phyloP scores from a whole-genome alignment of 2,888 invertebrate species.

The Euzophera pinguis region DNA sequence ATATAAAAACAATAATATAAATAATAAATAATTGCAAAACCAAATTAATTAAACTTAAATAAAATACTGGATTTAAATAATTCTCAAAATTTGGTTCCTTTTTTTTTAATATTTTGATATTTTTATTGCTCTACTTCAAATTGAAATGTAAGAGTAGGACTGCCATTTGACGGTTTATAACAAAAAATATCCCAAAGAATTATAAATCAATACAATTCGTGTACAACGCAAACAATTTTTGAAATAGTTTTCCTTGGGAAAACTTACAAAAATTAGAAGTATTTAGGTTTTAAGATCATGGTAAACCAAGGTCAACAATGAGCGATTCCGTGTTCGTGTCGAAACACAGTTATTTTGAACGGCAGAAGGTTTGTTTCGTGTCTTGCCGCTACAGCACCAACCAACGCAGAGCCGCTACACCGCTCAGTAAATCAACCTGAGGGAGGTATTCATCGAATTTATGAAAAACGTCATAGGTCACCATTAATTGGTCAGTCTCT shows the following conservation, averaged over 20 bases:
- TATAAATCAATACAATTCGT: no score
- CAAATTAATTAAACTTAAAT: no score
- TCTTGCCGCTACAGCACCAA: slow-evolving; percentile 50
- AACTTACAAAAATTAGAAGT: slow-evolving; percentile 11
- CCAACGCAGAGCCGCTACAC: slow-evolving; percentile 24
- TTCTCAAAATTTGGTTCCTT: no score
- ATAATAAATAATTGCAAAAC: no score
- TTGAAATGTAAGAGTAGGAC: no score
- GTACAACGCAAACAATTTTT: background rate
- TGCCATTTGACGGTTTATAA: no score
- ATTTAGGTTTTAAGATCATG: slow-evolving; percentile 25
- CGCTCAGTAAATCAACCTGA: slow-evolving; percentile 22
- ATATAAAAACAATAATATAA: no score
- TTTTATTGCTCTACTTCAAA: no score
- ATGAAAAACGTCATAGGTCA: slow-evolving; percentile 46
- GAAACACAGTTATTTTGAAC: slow-evolving; percentile 57
- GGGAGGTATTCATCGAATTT: slow-evolving; percentile 21
- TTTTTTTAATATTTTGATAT: no score
- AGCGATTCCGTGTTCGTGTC: slow-evolving; percentile 50
- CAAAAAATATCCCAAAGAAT: no score
- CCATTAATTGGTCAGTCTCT: slow-evolving; percentile 49
- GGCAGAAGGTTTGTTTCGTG: slow-evolving; percentile 62
- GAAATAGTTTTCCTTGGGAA: background rate
- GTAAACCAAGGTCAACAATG: slow-evolving; percentile 20
- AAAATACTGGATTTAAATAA: no score